Evolutionary conservation across 1,140 invertebrate species (phyloP).

Genomic region (Hyles vespertilio): DNA sequence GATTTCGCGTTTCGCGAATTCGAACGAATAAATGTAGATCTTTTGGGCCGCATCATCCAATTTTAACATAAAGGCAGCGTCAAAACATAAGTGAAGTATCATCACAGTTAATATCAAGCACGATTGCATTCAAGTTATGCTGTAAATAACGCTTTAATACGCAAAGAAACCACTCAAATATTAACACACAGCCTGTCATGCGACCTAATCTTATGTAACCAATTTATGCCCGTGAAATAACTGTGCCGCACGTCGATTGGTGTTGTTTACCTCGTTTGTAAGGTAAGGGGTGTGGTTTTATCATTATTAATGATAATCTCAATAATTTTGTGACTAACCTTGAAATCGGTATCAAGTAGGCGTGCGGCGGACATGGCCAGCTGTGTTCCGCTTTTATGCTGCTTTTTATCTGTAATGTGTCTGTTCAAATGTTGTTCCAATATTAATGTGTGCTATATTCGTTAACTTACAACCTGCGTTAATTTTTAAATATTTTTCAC

Average conservation of each 20-base stretch:
- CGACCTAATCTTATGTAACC: conserved; percentile 67
- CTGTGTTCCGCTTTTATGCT: conserved; percentile 11
- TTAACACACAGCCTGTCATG: conserved; percentile 57
- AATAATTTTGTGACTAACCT: conserved; percentile 31
- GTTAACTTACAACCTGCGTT: not conserved
- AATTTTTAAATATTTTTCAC: not conserved
- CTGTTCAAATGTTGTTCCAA: not conserved
- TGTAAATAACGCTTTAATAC: conserved; percentile 45
- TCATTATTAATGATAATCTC: conserved; percentile 24
- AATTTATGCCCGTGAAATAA: conserved; percentile 57
- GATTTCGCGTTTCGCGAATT: conserved; percentile 37
- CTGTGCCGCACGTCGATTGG: conserved; percentile 43
- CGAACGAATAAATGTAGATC: conserved; percentile 63
- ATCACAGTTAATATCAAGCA: conserved; percentile 36
- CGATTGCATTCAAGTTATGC: conserved; percentile 39
- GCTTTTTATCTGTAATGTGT: conserved; percentile 1
- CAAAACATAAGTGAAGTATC: conserved; percentile 64
- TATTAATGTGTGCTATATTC: not conserved
- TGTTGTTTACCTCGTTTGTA: conserved; percentile 52
- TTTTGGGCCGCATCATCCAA: conserved; percentile 45
- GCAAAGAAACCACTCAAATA: conserved; percentile 37
- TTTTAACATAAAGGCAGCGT: conserved; percentile 43
- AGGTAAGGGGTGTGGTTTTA: conserved; percentile 52
- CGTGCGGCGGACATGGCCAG: conserved; percentile 15
- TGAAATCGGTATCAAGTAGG: conserved; percentile 29